Percentiles rank a stretch among this genome's conserved stretches.
Conservation (phyloP, 2,113 vertebrate genomes). For the Pteruthius melanotis region DNA sequence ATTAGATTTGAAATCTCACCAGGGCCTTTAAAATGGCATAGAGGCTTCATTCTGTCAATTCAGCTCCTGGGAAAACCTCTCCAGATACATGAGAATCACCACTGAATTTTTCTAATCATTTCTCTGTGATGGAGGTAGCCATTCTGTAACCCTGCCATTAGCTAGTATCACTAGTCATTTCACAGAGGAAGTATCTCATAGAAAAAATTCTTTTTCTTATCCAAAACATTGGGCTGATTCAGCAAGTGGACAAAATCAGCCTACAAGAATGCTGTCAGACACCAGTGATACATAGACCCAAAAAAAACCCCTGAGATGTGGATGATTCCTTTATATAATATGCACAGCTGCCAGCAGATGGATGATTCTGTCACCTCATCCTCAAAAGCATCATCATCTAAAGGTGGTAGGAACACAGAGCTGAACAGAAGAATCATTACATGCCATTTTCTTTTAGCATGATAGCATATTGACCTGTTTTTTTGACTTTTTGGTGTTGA, state of each 20-base stretch:
- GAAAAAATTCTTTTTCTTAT: not conserved
- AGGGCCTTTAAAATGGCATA: not conserved
- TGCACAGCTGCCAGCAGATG: not conserved
- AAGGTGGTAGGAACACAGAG: not conserved
- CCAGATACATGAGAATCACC: not conserved
- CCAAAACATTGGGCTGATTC: not conserved
- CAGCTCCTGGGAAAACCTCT: not conserved
- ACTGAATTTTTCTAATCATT: not conserved
- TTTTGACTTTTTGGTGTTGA: not conserved
- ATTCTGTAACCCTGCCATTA: not conserved
- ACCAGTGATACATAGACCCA: fast-evolving
- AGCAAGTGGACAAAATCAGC: not conserved
- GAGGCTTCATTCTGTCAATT: not conserved
- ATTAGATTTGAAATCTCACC: not conserved
- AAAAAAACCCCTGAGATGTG: not conserved
- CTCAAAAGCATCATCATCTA: not conserved
- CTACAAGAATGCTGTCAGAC: not conserved
- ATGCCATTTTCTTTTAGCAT: not conserved
- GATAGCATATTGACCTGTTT: fast-evolving
- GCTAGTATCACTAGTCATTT: not conserved
- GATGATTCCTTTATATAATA: not conserved
- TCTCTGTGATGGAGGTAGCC: not conserved
- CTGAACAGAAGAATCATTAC: not conserved
- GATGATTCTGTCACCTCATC: not conserved
- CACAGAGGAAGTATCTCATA: not conserved